These are phyloP conservation scores for Entomyzon cyanotis DNA, from an alignment of 2,113 vertebrate genomes.

Conservation along the genomic window DNA sequence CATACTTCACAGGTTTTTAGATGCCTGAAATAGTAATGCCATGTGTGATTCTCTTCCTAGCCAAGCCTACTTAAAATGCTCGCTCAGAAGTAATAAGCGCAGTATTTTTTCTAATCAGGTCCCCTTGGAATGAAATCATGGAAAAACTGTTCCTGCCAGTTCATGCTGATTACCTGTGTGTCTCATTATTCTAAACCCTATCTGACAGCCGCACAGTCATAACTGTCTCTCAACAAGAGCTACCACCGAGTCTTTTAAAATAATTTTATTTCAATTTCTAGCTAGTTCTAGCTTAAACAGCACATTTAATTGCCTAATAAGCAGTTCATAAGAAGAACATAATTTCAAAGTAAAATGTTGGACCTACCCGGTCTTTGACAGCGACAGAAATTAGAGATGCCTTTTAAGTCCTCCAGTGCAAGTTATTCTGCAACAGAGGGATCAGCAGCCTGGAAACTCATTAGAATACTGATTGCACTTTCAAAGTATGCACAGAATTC, in stretches of 20 bases:
- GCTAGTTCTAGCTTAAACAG: slow-evolving; percentile 53
- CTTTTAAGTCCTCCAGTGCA: slow-evolving; percentile 40
- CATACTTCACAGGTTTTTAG: slow-evolving; percentile 10
- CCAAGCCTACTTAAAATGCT: slow-evolving; percentile 40
- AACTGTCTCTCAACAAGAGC: slow-evolving; percentile 53
- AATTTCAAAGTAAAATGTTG: slow-evolving; percentile 68
- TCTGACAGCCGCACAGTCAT: slow-evolving; percentile 18
- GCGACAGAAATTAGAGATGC: slow-evolving; percentile 47
- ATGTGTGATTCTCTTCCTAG: slow-evolving; percentile 34
- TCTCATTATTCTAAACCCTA: slow-evolving; percentile 53
- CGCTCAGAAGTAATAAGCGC: slow-evolving; percentile 3
- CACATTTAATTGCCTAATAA: slow-evolving; percentile 66
- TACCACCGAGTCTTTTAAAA: slow-evolving; percentile 52
- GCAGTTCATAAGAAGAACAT: slow-evolving; percentile 61
- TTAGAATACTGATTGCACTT: slow-evolving; percentile 23
- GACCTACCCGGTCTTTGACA: slow-evolving; percentile 46
- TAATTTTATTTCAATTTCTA: slow-evolving; percentile 59
- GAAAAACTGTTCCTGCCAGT: slow-evolving; percentile 29
- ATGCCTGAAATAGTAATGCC: slow-evolving; percentile 23
- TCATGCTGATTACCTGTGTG: slow-evolving; percentile 29
- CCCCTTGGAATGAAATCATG: slow-evolving; percentile 37
- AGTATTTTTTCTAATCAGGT: slow-evolving; percentile 54
- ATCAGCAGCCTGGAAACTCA: background rate
- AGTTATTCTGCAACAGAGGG: slow-evolving; percentile 11
- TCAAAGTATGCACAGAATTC: background rate